Evolutionary conservation across 1,140 invertebrate species (phyloP).

Genomic region (Euborellia annulipes): DNA sequence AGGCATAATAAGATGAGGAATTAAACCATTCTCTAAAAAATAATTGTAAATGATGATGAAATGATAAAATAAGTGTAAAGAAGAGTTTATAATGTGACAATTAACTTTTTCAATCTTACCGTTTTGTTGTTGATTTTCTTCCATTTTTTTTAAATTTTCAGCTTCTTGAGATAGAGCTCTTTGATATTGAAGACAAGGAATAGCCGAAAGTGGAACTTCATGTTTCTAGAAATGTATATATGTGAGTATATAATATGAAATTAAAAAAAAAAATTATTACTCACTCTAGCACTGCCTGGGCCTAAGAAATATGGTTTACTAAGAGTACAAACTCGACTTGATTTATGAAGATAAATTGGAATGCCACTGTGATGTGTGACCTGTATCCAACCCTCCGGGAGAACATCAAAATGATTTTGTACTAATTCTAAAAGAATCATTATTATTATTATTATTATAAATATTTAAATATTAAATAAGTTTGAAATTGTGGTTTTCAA

Average conservation of each 20-base stretch:
- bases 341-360: slow-evolving; percentile 79
- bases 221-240: slow-evolving; percentile 47
- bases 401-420: slow-evolving; percentile 86
- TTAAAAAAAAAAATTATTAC: slow-evolving; percentile 13
- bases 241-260: not conserved
- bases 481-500: not conserved
- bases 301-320: slow-evolving; percentile 90
- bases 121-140: not conserved
- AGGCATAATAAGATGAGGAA: slow-evolving; percentile 14
- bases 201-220: slow-evolving; percentile 79
- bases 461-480: slow-evolving; percentile 8
- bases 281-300: slow-evolving; percentile 73
- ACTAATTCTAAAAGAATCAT: slow-evolving; percentile 49
- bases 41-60: not conserved
- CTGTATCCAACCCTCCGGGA: slow-evolving; percentile 93
- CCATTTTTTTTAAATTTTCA: slow-evolving; percentile 28
- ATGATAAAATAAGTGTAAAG: too few relatives aligned
- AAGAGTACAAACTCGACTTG: slow-evolving; percentile 68
- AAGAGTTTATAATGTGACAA: not conserved
- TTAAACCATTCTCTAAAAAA: not conserved
- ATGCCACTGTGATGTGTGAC: slow-evolving; percentile 93
- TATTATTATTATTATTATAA: slow-evolving; percentile 3
- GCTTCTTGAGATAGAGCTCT: slow-evolving; percentile 58
- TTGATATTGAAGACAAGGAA: slow-evolving; percentile 86
- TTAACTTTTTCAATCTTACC: too few relatives aligned